Evolutionary conservation across 2,888 invertebrate genomes (phyloP).

Genomic region (Drosophila borborema): DNA sequence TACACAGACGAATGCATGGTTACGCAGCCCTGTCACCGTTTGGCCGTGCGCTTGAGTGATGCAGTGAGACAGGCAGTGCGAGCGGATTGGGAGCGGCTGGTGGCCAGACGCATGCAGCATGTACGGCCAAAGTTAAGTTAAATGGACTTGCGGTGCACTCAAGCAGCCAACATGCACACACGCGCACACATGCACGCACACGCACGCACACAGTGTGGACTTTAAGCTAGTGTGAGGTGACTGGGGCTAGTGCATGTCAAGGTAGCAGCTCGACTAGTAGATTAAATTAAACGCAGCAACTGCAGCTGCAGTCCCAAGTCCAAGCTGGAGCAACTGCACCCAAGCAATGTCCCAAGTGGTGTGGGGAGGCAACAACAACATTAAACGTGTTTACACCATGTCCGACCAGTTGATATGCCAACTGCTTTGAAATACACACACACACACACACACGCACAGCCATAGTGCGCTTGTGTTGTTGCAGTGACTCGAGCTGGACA

Average conservation of each 20-base stretch:
- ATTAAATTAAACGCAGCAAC: conserved; percentile 75
- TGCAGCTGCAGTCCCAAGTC: conserved; percentile 29
- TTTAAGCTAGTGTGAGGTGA: conserved; percentile 29
- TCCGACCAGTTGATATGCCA: conserved; percentile 79
- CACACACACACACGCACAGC: conserved; percentile 8
- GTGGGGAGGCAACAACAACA: conserved; percentile 55
- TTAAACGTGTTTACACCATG: conserved; percentile 81
- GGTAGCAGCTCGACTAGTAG: conserved; percentile 78
- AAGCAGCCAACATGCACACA: conserved; percentile 56
- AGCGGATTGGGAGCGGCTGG: background rate
- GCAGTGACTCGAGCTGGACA: conserved; percentile 49
- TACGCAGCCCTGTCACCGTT: conserved; percentile 72
- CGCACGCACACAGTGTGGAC: conserved; percentile 7
- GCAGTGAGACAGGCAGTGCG: conserved; percentile 44
- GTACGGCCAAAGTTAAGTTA: conserved; percentile 72
- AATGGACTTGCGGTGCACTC: conserved; percentile 80
- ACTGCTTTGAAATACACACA: conserved; percentile 48
- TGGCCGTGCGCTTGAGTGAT: conserved; percentile 75
- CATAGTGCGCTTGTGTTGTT: conserved; percentile 6
- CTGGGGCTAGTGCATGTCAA: conserved; percentile 67
- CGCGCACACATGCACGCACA: conserved; percentile 15
- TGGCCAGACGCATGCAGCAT: conserved; percentile 37
- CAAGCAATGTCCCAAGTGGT: conserved; percentile 25
- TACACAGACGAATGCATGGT: conserved; percentile 37
- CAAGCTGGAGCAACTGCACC: conserved; percentile 34